Evolutionary conservation across 1,140 invertebrate species (phyloP).

Genomic region (Panulirus ornatus): DNA sequence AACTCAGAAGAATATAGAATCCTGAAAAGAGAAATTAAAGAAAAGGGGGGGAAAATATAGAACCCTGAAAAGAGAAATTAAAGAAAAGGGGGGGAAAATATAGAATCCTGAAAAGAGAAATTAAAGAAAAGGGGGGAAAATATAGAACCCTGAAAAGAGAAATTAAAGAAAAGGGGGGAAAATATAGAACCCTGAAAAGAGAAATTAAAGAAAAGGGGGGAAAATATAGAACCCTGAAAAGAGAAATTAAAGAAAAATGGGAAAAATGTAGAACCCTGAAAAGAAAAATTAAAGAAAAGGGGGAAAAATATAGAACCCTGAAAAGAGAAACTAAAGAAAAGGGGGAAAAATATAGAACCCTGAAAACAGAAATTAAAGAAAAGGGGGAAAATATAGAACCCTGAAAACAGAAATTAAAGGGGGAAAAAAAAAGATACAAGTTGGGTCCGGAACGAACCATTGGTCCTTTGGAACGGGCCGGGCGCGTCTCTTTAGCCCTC

Average conservation of each 20-base stretch:
- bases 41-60: background rate
- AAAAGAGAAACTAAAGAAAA: background rate
- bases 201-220: background rate
- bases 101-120: no score
- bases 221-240: no score
- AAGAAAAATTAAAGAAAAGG: background rate
- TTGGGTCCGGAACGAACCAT: no score
- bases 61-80: background rate
- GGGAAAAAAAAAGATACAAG: background rate
- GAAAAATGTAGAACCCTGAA: background rate
- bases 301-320: background rate
- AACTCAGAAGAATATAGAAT: no score
- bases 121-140: background rate
- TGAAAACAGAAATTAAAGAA: no score
- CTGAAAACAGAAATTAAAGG: conserved; percentile 1
- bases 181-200: background rate
- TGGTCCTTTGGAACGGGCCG: no score
- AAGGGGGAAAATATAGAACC: background rate
- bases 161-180: background rate
- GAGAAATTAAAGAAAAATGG: background rate
- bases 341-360: no score
- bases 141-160: background rate
- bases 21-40: no score
- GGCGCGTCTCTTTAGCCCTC: no score
- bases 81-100: background rate